Evolutionary conservation across 2,797 vertebrate genomes (phyloP), one percentile per base, ranked within the genome.

Genomic region (Myoxocephalus aenaeus): DNA sequence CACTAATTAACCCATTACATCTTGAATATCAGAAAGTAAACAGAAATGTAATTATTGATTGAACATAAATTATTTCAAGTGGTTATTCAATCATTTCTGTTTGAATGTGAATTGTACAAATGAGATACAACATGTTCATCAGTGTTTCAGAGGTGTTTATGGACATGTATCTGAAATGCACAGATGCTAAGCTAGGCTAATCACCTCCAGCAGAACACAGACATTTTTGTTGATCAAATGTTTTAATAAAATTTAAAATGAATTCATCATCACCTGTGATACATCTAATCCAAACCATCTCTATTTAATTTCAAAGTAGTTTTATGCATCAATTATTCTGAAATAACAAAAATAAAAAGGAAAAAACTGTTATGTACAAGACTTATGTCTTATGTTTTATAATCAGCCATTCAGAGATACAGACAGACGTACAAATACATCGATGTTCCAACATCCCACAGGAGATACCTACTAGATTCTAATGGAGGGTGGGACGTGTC

Each of bases 401-500:
- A 38, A 65, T 65, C 3, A 38, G n/a, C 14, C n/a, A 50, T 7
- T 53, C 15, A 68, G 14, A 73, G n/a, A 73, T 6, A 62, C 17
- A 58, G 5, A 68, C n/a, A 54, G 7, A 64, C 27, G 20, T 2
- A 48, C 7, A 77, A 44, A 68, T 2, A 70, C 2, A 73, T 9
- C 76, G 42, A 77, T 54, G n/a, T 38, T n/a, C 40, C 3, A 72
- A 67, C 46, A 73, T 29, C 36, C 14, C 38, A 68, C 40, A 70
- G 64, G 17, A 65, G 76, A 87, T 88, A 98, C 98, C 94, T 95
- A 99, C 98, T 99, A 86, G 98, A 99, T 93, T 99, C 98, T 96
- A 99, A 94, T 48, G 98, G 98, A 95, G 98, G 97, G 85, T 99
- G 97, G 89, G 98, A 98, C 87, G 96, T 99, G 95, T 99, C 98